A percentile compares a stretch with the other conserved stretches of the same genome.
Conservation (phyloP, 2,888 invertebrate genomes). For the Alloplasta piceator region DNA sequence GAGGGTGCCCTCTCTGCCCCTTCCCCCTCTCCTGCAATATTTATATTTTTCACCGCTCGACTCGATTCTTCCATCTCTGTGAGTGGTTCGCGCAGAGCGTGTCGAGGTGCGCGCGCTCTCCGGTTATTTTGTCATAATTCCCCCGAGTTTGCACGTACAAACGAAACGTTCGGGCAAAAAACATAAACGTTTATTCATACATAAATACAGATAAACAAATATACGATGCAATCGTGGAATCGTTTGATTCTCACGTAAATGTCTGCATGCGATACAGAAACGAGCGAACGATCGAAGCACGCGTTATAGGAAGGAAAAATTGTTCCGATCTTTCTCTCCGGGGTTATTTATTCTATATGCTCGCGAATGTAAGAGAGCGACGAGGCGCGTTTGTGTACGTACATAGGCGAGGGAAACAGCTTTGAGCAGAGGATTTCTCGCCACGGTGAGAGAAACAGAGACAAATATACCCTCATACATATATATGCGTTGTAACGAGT, state of each 20-base stretch:
- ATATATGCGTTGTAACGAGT: constrained; percentile 7
- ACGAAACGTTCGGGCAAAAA: not conserved
- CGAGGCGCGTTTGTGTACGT: not conserved
- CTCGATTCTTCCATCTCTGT: constrained; percentile 51
- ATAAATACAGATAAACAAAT: not conserved
- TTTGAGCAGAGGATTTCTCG: constrained; percentile 48
- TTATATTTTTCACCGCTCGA: constrained; percentile 18
- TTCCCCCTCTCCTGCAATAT: constrained; percentile 2
- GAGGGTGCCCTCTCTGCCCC: constrained; percentile 17
- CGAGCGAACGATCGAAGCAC: too few relatives aligned
- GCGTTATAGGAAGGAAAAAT: not conserved
- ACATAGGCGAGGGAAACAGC: constrained; percentile 27
- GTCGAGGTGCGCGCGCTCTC: constrained; percentile 50
- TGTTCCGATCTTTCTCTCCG: too few relatives aligned
- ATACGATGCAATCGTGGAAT: not conserved
- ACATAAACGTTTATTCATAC: not conserved
- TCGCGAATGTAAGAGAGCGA: not conserved
- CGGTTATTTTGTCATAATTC: constrained; percentile 26
- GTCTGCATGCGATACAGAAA: constrained; percentile 14
- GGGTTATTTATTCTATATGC: too few relatives aligned
- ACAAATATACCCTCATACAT: not conserved
- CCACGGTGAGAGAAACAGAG: constrained; percentile 29
- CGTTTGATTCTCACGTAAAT: too few relatives aligned
- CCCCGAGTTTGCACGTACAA: constrained; percentile 24
- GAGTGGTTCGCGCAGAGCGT: constrained; percentile 54